Percentiles rank a stretch among this genome's conserved stretches.
phyloP scores from a whole-genome alignment of 92 coral and sea anemone genomes.

The Parazoanthus darwini region DNA sequence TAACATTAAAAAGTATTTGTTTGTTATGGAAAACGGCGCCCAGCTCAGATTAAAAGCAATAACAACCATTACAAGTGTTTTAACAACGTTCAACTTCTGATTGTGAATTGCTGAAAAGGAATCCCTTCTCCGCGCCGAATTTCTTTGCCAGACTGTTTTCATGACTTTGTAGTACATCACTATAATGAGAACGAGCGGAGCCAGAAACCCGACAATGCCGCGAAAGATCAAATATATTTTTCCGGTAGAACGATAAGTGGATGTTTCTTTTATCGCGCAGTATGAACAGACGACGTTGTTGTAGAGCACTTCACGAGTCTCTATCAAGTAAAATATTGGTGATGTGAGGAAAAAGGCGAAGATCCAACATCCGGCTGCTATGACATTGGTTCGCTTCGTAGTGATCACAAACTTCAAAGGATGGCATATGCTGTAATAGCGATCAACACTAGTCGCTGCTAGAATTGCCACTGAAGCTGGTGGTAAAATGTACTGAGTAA shows the following conservation, averaged over 20 bases:
- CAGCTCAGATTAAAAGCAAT: conserved; percentile 74
- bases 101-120: conserved; percentile 46
- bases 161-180: conserved; percentile 66
- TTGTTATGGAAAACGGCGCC: conserved; percentile 72
- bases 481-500: conserved; percentile 69
- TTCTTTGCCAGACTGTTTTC: conserved; percentile 59
- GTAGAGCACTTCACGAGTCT: conserved; percentile 44
- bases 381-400: conserved; percentile 51
- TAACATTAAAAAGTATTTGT: conserved; percentile 53
- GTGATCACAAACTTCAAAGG: conserved; percentile 61
- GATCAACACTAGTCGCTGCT: conserved; percentile 69
- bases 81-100: conserved; percentile 59
- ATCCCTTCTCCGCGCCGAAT: conserved; percentile 1
- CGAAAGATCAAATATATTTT: conserved; percentile 55
- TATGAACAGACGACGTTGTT: conserved; percentile 45
- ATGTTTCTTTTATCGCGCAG: conserved; percentile 69
- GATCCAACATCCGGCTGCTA: conserved; percentile 65
- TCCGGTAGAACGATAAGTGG: conserved; percentile 44
- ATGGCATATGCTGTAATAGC: conserved; percentile 70
- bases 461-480: conserved; percentile 80
- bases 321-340: conserved; percentile 64
- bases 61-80: conserved; percentile 67
- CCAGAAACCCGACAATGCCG: conserved; percentile 54
- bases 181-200: conserved; percentile 51
- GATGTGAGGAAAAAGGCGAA: conserved; percentile 56